These are phyloP conservation scores for Odocoileus virginianus DNA, from an alignment of 2,113 vertebrate species.

Conservation along the genomic window DNA sequence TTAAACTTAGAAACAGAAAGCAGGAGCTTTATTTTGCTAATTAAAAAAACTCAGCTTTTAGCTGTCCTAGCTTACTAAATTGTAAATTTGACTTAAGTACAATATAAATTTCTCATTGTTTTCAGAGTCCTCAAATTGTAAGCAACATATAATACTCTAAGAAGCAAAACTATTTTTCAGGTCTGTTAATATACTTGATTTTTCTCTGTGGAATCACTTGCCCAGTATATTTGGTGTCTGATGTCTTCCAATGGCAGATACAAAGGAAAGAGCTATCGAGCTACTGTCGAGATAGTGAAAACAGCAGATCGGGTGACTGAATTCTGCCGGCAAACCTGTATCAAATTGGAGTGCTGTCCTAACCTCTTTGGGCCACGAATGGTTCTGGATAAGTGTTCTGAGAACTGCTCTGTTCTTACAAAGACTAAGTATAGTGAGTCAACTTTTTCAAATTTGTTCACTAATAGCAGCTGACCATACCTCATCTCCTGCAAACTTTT, in stretches of 20 bases:
- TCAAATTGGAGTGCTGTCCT: conserved; percentile 96
- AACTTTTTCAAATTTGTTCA: conserved; percentile 26
- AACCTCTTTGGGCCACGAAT: conserved; percentile 96
- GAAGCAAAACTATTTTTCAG: conserved; percentile 3
- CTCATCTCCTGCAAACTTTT: background rate
- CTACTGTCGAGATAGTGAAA: conserved; percentile 95
- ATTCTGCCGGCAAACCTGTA: conserved; percentile 96
- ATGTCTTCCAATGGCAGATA: conserved; percentile 83
- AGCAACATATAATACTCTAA: background rate
- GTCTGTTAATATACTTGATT: background rate
- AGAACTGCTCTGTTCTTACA: conserved; percentile 97
- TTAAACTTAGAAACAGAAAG: conserved; percentile 17
- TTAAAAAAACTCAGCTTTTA: conserved; percentile 30
- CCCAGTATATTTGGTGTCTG: background rate
- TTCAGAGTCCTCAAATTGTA: background rate
- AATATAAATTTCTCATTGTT: background rate
- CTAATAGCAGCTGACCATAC: background rate
- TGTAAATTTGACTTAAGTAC: conserved; percentile 21
- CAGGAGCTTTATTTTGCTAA: background rate
- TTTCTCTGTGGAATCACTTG: conserved; percentile 29
- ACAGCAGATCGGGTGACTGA: conserved; percentile 94
- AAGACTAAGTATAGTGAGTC: conserved; percentile 99
- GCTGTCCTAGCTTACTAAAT: background rate
- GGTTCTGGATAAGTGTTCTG: conserved; percentile 96
- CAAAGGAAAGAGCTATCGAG: conserved; percentile 97